A percentile compares a stretch with the other conserved stretches of the same genome.
These are phyloP conservation scores for Vultur gryphus DNA, from an alignment of 2,797 vertebrate genomes.

Conservation along the genomic window DNA sequence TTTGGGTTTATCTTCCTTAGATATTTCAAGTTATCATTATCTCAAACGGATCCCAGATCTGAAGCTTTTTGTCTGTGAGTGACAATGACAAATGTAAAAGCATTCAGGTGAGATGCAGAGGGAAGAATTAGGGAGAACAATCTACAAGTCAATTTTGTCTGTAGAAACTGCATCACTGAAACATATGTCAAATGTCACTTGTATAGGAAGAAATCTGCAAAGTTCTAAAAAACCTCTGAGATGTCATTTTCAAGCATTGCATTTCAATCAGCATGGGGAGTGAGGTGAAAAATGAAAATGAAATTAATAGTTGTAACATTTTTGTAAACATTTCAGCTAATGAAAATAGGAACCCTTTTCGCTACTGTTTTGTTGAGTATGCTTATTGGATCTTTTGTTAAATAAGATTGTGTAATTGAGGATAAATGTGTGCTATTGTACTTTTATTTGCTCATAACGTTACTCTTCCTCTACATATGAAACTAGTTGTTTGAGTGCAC, in stretches of 20 bases:
- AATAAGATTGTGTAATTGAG: not conserved
- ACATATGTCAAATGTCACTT: not conserved
- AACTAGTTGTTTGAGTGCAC: not conserved
- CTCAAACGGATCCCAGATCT: not conserved
- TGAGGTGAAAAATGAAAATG: not conserved
- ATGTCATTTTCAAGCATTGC: not conserved
- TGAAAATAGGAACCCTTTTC: not conserved
- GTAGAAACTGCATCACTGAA: not conserved
- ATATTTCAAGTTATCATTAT: not conserved
- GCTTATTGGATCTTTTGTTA: not conserved
- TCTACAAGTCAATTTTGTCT: not conserved
- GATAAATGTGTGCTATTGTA: not conserved
- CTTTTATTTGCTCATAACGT: not conserved
- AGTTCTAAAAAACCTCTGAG: not conserved
- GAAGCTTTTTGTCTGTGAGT: not conserved
- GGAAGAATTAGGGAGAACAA: not conserved
- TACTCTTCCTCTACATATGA: not conserved
- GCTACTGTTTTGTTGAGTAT: not conserved
- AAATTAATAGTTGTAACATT: not conserved
- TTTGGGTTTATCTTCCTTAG: not conserved
- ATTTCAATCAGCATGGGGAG: not conserved
- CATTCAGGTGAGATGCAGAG: not conserved
- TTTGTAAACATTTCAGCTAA: not conserved
- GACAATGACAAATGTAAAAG: not conserved
- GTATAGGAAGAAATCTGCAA: not conserved